Conservation (phyloP, 2,888 invertebrate species). For the Leptarthrus brevirostris region DNA sequence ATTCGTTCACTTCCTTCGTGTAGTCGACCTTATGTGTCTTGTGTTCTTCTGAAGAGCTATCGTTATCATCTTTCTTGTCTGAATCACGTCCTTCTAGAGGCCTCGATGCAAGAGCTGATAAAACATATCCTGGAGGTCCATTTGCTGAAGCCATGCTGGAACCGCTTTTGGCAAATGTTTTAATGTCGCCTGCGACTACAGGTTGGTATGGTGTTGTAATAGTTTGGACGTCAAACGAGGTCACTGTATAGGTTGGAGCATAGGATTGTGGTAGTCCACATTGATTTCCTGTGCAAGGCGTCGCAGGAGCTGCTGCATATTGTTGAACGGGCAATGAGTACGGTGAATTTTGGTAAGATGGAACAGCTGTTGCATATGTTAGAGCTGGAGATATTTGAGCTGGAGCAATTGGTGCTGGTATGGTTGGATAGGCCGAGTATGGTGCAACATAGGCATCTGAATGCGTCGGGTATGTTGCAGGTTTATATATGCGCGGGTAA, state of each 20-base stretch:
- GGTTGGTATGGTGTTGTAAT: slow-evolving; percentile 20
- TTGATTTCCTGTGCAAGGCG: neutral
- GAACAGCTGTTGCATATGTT: neutral
- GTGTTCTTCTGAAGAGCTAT: no score
- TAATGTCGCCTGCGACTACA: neutral
- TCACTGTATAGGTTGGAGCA: slow-evolving; percentile 21
- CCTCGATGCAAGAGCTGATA: neutral
- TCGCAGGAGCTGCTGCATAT: neutral
- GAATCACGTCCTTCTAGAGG: no score
- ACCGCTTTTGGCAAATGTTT: slow-evolving; percentile 12
- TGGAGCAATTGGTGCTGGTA: neutral
- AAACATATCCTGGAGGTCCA: neutral
- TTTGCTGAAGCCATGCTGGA: slow-evolving; percentile 17
- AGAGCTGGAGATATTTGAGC: neutral
- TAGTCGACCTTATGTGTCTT: no score
- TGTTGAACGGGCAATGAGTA: neutral
- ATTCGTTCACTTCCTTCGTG: no score
- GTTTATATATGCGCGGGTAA: neutral
- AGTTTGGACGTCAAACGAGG: slow-evolving; percentile 27
- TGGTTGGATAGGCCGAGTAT: neutral
- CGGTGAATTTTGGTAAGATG: neutral
- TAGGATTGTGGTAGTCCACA: neutral
- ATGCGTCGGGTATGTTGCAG: neutral
- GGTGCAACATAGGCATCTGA: neutral
- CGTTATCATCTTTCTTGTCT: no score